Conservation (phyloP, 2,113 vertebrate species). For the Melanerpes formicivorus region DNA sequence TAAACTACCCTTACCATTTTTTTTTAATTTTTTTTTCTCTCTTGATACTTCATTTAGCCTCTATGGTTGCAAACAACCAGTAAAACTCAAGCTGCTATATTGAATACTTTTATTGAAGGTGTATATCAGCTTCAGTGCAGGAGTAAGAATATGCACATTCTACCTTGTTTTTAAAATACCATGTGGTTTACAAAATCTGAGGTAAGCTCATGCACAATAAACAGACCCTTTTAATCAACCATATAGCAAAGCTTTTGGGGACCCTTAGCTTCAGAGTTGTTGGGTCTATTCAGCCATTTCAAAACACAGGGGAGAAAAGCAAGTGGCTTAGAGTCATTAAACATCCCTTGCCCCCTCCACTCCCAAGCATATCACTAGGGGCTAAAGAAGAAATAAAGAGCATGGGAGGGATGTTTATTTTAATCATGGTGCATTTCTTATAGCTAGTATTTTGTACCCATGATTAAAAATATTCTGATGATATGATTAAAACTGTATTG, state of each 20-base stretch:
- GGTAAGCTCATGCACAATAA: background rate
- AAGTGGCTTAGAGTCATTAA: background rate
- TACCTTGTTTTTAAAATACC: background rate
- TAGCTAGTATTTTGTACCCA: background rate
- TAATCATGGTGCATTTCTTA: background rate
- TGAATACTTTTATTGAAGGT: background rate
- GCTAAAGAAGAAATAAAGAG: background rate
- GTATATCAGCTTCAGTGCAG: background rate
- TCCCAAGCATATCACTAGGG: background rate
- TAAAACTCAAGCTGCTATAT: background rate
- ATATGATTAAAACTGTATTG: background rate
- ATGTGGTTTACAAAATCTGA: background rate
- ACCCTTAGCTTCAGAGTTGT: background rate
- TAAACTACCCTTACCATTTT: background rate
- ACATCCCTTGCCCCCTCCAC: background rate
- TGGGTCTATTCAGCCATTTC: background rate
- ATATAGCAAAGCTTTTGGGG: background rate
- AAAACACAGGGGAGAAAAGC: background rate
- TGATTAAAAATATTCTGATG: background rate
- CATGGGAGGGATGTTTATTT: fast-evolving
- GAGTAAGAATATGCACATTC: background rate
- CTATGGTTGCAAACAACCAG: background rate
- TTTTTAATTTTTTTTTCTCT: too few species aligned
- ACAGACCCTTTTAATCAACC: background rate
- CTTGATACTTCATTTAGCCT: background rate